These are phyloP conservation scores for Silurus lanzhouensis DNA, from an alignment of 2,797 vertebrate genomes.

Conservation along the genomic window DNA sequence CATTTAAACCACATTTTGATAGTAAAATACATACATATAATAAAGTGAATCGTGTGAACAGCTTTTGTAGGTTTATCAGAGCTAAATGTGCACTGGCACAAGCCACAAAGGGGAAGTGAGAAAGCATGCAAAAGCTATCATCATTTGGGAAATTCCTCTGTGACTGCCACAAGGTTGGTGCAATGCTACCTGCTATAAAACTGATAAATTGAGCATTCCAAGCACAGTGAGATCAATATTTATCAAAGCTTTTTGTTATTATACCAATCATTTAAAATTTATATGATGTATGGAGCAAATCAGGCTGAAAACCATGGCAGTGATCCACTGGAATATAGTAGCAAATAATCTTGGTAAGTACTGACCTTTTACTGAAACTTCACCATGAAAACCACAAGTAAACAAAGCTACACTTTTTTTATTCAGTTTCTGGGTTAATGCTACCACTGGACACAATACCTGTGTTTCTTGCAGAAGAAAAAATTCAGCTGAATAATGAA, in stretches of 20 bases:
- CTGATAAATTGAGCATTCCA: background rate
- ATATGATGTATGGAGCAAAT: background rate
- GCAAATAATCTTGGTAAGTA: background rate
- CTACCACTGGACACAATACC: background rate
- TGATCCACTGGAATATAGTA: background rate
- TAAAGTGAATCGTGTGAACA: background rate
- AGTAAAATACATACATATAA: background rate
- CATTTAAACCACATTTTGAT: background rate
- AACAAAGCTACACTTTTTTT: background rate
- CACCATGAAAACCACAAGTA: conserved; percentile 5
- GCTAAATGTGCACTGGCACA: background rate
- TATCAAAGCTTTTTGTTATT: background rate
- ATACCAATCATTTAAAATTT: background rate
- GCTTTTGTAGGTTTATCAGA: background rate
- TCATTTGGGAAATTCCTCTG: conserved; percentile 64
- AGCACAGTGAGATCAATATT: background rate
- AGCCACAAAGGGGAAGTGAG: background rate
- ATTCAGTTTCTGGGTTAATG: background rate
- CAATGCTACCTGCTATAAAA: background rate
- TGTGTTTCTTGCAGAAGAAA: background rate
- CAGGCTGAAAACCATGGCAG: background rate
- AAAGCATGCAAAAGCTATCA: conserved; percentile 75
- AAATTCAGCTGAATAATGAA: background rate
- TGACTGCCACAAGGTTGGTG: background rate
- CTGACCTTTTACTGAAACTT: background rate